phyloP scores from a whole-genome alignment of 2,888 invertebrate species.

The Tricholauxania praeusta region DNA sequence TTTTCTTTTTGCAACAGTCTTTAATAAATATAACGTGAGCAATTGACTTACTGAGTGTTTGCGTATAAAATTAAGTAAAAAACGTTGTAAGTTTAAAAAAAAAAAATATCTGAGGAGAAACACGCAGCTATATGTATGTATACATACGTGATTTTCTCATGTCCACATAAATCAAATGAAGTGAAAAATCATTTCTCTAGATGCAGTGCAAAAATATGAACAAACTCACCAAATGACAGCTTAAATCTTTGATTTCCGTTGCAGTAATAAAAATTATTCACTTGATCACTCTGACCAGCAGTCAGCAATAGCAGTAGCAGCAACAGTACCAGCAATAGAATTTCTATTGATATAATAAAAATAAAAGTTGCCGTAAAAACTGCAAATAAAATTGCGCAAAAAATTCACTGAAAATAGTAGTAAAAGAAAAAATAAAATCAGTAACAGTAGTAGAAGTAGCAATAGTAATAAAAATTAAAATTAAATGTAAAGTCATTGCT shows the following conservation, averaged over 20 bases:
- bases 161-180: background rate
- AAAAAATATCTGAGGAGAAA: background rate
- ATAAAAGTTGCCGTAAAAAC: background rate
- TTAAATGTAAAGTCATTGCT: slow-evolving; percentile 30
- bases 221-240: slow-evolving; percentile 4
- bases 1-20: too few species aligned
- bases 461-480: slow-evolving; percentile 16
- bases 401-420: too few species aligned
- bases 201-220: background rate
- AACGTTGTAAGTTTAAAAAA: background rate
- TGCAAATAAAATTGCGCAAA: background rate
- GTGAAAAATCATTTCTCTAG: slow-evolving; percentile 25
- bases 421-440: too few species aligned
- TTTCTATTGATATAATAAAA: slow-evolving; percentile 30
- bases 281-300: background rate
- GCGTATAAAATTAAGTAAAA: too few species aligned
- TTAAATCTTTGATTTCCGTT: slow-evolving; percentile 22
- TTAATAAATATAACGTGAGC: background rate
- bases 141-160: slow-evolving; percentile 26
- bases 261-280: background rate
- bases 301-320: background rate
- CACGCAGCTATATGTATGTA: background rate
- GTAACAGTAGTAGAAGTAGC: background rate
- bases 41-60: too few species aligned
- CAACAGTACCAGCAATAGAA: slow-evolving; percentile 6